These are phyloP conservation scores for Scolopax mira DNA, from an alignment of 2,113 vertebrate species.

Conservation along the genomic window DNA sequence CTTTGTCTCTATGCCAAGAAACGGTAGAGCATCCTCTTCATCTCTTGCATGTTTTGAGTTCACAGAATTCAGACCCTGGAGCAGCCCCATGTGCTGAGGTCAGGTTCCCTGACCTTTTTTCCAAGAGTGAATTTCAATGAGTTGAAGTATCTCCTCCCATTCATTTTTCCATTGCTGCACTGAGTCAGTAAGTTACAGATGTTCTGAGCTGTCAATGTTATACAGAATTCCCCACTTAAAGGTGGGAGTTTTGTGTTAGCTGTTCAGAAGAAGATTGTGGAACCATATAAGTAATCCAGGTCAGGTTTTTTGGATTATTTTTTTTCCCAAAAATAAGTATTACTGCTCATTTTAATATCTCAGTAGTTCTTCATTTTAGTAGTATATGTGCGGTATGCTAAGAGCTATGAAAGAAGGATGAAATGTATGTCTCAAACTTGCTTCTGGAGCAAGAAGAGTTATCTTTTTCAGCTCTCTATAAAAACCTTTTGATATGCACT, in stretches of 20 bases:
- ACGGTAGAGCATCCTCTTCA: neutral
- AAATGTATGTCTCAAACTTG: neutral
- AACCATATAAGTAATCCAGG: neutral
- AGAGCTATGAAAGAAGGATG: neutral
- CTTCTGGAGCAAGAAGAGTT: neutral
- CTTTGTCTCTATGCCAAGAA: neutral
- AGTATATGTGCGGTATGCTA: neutral
- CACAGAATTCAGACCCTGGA: neutral
- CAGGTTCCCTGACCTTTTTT: neutral
- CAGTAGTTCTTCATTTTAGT: neutral
- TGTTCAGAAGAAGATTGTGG: neutral
- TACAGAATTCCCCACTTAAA: neutral
- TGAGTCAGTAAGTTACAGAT: neutral
- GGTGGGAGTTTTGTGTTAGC: neutral
- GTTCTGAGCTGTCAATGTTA: neutral
- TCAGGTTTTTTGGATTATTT: neutral
- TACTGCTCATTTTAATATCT: neutral
- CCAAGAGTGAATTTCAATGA: neutral
- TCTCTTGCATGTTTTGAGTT: neutral
- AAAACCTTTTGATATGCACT: conserved; percentile 17
- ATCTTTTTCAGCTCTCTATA: neutral
- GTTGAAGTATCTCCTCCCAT: neutral
- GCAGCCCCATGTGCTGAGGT: neutral
- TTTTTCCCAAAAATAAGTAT: neutral
- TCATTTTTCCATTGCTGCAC: neutral